These are phyloP conservation scores for Phymastichus coffea DNA, from an alignment of 1,140 invertebrate species.

Conservation along the genomic window DNA sequence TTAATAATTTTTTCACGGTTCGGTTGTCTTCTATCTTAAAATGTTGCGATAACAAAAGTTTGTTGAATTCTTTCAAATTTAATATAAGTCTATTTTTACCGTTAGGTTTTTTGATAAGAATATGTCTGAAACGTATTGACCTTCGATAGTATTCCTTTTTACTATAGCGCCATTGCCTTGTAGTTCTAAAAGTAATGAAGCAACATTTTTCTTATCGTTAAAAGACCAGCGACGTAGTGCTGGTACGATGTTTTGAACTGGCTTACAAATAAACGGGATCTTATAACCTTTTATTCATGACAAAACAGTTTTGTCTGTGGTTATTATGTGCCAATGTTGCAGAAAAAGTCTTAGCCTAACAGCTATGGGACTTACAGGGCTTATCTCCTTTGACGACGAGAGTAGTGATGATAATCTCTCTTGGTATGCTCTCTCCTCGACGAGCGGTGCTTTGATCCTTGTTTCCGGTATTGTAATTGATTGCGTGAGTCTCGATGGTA, in stretches of 20 bases:
- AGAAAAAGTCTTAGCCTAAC: background rate
- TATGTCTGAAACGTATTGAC: slow-evolving; percentile 23
- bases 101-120: slow-evolving; percentile 31
- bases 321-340: background rate
- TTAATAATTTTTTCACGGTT: background rate
- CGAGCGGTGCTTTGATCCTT: background rate
- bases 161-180: background rate
- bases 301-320: background rate
- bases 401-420: background rate
- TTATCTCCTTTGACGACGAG: background rate
- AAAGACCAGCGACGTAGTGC: background rate
- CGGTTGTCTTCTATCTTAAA: slow-evolving; percentile 10
- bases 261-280: background rate
- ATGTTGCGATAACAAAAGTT: background rate
- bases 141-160: background rate
- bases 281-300: slow-evolving; percentile 4
- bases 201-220: background rate
- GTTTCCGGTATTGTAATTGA: too few relatives aligned
- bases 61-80: slow-evolving; percentile 32
- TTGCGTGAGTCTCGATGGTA: background rate
- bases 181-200: background rate
- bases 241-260: background rate
- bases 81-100: slow-evolving; percentile 36
- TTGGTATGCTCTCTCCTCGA: background rate
- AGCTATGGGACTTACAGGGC: background rate